A percentile compares a stretch with the other conserved stretches of the same genome.
phyloP scores from a whole-genome alignment of 2,888 invertebrate genomes.

The Eledona agricola region DNA sequence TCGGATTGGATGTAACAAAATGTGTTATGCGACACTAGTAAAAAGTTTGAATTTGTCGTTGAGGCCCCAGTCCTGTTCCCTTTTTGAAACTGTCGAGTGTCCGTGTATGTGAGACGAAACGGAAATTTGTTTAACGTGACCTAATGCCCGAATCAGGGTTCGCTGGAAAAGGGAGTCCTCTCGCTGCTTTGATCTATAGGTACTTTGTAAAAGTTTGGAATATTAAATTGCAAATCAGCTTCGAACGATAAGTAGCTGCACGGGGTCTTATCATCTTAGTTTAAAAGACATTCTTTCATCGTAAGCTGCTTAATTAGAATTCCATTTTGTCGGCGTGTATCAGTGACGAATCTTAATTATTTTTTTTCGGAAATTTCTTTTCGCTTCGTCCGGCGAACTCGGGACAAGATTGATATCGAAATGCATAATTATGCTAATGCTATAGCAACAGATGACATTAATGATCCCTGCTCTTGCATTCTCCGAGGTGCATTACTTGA shows the following conservation, averaged over 20 bases:
- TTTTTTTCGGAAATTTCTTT: conserved; percentile 40
- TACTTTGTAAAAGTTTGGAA: conserved; percentile 49
- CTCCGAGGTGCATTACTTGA: conserved; percentile 42
- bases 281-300: conserved; percentile 48
- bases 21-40: too few relatives aligned
- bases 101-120: conserved; percentile 1
- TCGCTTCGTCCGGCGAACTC: conserved; percentile 21
- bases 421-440: conserved; percentile 55
- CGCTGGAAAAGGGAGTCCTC: conserved; percentile 18
- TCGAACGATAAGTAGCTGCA: conserved; percentile 49
- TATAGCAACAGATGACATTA: conserved; percentile 54
- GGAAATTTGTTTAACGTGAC: conserved; percentile 16
- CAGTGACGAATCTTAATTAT: conserved; percentile 53
- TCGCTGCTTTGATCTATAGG: conserved; percentile 41
- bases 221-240: conserved; percentile 55
- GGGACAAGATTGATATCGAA: conserved; percentile 52
- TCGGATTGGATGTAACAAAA: too few relatives aligned
- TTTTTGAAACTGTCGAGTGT: neutral
- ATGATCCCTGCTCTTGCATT: conserved; percentile 49
- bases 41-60: too few relatives aligned
- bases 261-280: conserved; percentile 44
- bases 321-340: conserved; percentile 50
- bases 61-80: too few relatives aligned
- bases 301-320: conserved; percentile 56
- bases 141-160: conserved; percentile 27